These are phyloP conservation scores for Baryphthengus martii DNA, from an alignment of 2,113 vertebrate species.

Conservation along the genomic window DNA sequence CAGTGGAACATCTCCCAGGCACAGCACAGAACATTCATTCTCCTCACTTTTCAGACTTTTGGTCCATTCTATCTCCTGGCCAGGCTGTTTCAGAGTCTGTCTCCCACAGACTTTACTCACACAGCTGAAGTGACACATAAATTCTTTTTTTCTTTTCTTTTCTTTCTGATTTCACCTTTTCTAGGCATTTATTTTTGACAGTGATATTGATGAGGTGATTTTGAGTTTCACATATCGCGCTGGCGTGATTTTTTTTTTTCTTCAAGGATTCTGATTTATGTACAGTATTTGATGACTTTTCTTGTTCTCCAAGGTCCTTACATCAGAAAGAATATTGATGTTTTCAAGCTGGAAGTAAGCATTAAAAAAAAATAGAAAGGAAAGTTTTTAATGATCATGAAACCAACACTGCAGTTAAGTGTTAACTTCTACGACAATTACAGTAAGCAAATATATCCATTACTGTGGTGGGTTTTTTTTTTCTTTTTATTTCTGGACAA, in stretches of 20 bases:
- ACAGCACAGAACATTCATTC: background rate
- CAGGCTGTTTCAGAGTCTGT: background rate
- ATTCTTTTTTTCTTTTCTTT: background rate
- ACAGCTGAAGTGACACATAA: background rate
- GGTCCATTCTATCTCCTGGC: background rate
- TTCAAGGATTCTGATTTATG: background rate
- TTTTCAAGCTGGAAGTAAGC: background rate
- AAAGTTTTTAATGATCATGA: background rate
- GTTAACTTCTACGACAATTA: background rate
- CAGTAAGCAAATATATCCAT: background rate
- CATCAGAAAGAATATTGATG: background rate
- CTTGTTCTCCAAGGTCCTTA: background rate
- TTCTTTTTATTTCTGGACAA: background rate
- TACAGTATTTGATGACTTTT: background rate
- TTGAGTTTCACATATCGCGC: background rate
- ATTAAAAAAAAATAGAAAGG: background rate
- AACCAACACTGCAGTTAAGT: background rate
- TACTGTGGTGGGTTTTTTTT: background rate
- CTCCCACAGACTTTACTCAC: background rate
- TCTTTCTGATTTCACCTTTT: background rate
- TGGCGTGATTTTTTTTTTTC: background rate
- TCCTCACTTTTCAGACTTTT: background rate
- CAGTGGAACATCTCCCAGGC: accelerated
- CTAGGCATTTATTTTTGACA: background rate
- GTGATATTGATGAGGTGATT: background rate